Percentiles rank a stretch among this genome's conserved stretches.
phyloP scores from a whole-genome alignment of 2,797 vertebrate species.

The Hoplostethus mediterraneus region DNA sequence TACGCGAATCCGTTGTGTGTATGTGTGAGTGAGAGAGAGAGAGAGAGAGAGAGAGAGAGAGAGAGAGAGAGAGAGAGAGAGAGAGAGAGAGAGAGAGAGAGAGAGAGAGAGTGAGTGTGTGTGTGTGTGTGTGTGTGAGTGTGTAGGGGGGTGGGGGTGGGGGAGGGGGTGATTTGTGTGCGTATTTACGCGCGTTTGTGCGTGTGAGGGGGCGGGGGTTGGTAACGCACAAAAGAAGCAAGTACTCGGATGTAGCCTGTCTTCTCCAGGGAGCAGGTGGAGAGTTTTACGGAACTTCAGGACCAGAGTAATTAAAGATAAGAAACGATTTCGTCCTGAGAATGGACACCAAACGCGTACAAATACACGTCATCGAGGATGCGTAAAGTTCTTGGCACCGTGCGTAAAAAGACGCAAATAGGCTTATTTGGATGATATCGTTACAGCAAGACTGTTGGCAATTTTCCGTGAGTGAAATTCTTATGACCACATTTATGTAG shows the following conservation, averaged over 20 bases:
- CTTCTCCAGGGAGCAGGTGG: slow-evolving; percentile 24
- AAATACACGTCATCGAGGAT: neutral
- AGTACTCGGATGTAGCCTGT: slow-evolving; percentile 29
- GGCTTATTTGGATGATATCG: neutral
- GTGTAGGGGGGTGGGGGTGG: neutral
- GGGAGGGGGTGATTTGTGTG: neutral
- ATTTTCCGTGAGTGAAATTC: neutral
- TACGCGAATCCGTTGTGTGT: no score
- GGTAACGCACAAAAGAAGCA: slow-evolving; percentile 39
- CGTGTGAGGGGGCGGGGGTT: slow-evolving; percentile 1
- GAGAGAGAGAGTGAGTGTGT: no score
- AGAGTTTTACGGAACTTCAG: neutral
- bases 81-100: no score
- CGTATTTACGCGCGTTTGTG: neutral
- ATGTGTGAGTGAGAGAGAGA: no score
- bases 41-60: no score
- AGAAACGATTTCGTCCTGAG: neutral
- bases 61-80: no score
- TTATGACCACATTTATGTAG: neutral
- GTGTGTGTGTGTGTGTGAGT: neutral
- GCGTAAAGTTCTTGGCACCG: slow-evolving; percentile 38
- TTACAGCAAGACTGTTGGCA: neutral
- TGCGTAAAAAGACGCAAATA: slow-evolving; percentile 52
- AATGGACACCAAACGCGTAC: neutral
- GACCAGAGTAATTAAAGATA: neutral